Evolutionary conservation across 2,113 vertebrate species (phyloP).

Genomic region (Pelobates fuscus): DNA sequence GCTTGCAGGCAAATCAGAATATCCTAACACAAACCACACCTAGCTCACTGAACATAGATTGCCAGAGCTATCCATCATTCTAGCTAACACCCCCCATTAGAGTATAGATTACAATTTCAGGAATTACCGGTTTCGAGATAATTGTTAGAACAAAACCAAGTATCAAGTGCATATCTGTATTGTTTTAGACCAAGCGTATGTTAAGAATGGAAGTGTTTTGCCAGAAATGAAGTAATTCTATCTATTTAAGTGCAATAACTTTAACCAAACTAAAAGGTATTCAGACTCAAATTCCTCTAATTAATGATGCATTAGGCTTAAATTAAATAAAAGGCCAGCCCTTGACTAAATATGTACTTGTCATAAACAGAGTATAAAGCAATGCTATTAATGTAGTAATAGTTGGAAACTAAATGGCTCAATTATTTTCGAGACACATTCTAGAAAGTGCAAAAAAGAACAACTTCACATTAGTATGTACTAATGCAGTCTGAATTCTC

Average conservation of each 20-base stretch:
- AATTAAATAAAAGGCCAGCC: neutral
- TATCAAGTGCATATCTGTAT: too few relatives aligned
- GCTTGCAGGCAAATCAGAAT: constrained; percentile 23
- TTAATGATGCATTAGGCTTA: neutral
- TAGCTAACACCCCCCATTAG: neutral
- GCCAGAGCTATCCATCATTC: constrained; percentile 1
- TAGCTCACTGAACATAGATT: neutral
- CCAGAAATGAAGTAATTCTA: neutral
- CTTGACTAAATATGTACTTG: neutral
- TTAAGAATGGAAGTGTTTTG: too few relatives aligned
- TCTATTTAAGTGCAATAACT: neutral
- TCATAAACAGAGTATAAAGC: neutral
- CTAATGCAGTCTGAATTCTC: too few relatives aligned
- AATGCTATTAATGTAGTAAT: neutral
- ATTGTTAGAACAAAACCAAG: neutral
- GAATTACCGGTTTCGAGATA: too few relatives aligned
- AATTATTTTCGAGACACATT: too few relatives aligned
- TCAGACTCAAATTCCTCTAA: neutral
- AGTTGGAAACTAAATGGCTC: neutral
- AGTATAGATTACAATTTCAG: neutral
- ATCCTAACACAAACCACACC: constrained; percentile 10
- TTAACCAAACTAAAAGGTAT: neutral
- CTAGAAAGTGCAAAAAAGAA: too few relatives aligned
- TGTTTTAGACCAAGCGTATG: too few relatives aligned
- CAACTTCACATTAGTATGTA: too few relatives aligned